These are phyloP conservation scores for Falco columbarius DNA, from an alignment of 2,797 vertebrate genomes.

Conservation along the genomic window DNA sequence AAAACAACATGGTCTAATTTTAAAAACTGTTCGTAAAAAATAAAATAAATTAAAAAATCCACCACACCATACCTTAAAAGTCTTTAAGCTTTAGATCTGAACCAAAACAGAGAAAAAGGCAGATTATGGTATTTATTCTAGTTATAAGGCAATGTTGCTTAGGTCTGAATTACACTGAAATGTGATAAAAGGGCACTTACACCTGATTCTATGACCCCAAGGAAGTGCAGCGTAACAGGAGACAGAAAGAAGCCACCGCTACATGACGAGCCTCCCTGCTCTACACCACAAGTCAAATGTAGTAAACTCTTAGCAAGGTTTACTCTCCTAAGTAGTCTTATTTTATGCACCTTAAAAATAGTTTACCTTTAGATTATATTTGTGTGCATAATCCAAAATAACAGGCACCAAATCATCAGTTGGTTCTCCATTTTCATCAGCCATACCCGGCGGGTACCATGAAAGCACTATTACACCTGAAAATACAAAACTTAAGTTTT, in stretches of 20 bases:
- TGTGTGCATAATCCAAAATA: slow-evolving; percentile 90
- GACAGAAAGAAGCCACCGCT: not conserved
- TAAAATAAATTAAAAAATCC: not conserved
- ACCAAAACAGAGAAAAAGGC: not conserved
- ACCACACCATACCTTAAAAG: not conserved
- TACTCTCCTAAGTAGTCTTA: not conserved
- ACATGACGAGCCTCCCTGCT: not conserved
- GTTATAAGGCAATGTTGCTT: not conserved
- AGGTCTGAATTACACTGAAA: not conserved
- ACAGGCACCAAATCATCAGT: slow-evolving; percentile 86
- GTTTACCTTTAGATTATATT: slow-evolving; percentile 90
- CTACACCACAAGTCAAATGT: not conserved
- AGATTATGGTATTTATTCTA: not conserved
- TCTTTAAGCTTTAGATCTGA: not conserved
- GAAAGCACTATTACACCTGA: slow-evolving; percentile 93
- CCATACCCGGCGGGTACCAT: slow-evolving; percentile 90
- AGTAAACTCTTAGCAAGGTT: not conserved
- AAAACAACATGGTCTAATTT: not conserved
- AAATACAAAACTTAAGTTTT: slow-evolving; percentile 27
- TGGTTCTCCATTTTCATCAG: slow-evolving; percentile 90
- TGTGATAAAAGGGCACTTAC: not conserved
- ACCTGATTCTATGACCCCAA: not conserved
- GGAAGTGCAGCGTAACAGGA: accelerated
- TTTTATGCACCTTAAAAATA: not conserved
- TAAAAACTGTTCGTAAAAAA: not conserved